Evolutionary conservation across 2,888 invertebrate species (phyloP).

Genomic region (Corbicula japonica): DNA sequence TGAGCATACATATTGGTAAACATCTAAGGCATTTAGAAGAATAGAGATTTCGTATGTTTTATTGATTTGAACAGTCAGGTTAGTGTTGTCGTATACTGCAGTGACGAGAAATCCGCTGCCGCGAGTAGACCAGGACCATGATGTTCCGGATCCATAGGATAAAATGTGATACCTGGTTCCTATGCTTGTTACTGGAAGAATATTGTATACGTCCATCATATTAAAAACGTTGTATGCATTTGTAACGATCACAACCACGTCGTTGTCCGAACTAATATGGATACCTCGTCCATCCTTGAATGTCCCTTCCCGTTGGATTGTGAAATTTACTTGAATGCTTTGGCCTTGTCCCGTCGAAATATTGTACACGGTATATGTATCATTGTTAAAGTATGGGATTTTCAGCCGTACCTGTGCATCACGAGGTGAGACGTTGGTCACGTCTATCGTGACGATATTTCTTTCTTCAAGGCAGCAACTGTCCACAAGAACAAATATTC

Average conservation of each 20-base stretch:
- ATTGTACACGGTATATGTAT: background rate
- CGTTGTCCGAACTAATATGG: background rate
- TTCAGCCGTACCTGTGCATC: background rate
- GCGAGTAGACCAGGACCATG: background rate
- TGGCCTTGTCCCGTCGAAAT: background rate
- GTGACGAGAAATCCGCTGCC: conserved; percentile 1
- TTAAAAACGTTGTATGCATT: conserved; percentile 4
- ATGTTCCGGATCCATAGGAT: no score
- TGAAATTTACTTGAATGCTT: background rate
- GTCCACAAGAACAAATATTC: conserved; percentile 1
- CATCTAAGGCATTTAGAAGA: background rate
- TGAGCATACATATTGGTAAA: conserved; percentile 11
- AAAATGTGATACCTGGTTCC: conserved; percentile 9
- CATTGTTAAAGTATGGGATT: conserved; percentile 8
- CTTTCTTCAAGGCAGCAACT: background rate
- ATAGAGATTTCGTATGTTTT: no score
- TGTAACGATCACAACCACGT: conserved; percentile 12
- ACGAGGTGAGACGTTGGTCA: conserved; percentile 24
- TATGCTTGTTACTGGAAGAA: conserved; percentile 5
- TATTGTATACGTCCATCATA: conserved; percentile 8
- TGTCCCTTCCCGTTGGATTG: conserved; percentile 2
- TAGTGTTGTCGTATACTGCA: conserved; percentile 17
- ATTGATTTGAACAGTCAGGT: no score
- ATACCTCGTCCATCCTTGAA: conserved; percentile 17
- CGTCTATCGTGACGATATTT: conserved; percentile 1